phyloP scores from a whole-genome alignment of 2,888 invertebrate species.

The Lobophora halterata region DNA sequence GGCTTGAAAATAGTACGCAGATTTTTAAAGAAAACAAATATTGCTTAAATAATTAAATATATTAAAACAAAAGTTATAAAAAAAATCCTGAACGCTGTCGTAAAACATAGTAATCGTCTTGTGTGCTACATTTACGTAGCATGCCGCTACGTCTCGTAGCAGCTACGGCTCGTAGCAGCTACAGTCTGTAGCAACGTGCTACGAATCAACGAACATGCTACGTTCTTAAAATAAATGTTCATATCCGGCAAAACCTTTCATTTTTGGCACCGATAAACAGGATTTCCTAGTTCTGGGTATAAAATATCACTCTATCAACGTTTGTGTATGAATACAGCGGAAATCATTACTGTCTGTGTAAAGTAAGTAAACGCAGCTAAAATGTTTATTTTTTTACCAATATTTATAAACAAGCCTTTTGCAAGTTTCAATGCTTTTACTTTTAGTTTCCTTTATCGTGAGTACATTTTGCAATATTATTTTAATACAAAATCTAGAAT shows the following conservation, averaged over 20 bases:
- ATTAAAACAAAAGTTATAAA: too few relatives aligned
- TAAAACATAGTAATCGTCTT: too few relatives aligned
- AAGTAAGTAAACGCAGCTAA: neutral
- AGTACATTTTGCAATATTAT: constrained; percentile 31
- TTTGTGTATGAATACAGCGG: constrained; percentile 2
- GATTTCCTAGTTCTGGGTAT: constrained; percentile 1
- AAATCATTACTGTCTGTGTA: constrained; percentile 6
- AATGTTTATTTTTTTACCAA: constrained; percentile 11
- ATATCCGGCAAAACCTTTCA: constrained; percentile 9
- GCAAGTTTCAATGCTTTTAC: constrained; percentile 17
- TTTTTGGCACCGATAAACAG: constrained; percentile 10
- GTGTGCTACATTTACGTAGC: too few relatives aligned
- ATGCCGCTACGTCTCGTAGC: too few relatives aligned
- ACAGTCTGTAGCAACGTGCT: constrained; percentile 11
- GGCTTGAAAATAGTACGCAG: too few relatives aligned
- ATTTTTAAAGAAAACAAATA: too few relatives aligned
- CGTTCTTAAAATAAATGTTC: constrained; percentile 10
- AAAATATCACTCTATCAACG: constrained; percentile 3
- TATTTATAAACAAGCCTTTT: constrained; percentile 22
- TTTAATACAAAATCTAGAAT: constrained; percentile 28
- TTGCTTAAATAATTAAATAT: too few relatives aligned
- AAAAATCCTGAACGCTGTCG: too few relatives aligned
- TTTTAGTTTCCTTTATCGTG: constrained; percentile 27
- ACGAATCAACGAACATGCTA: constrained; percentile 12
- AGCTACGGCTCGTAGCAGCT: too few relatives aligned